Evolutionary conservation across 2,797 vertebrate species (phyloP).

Genomic region (Amblyopsis hoosieri): DNA sequence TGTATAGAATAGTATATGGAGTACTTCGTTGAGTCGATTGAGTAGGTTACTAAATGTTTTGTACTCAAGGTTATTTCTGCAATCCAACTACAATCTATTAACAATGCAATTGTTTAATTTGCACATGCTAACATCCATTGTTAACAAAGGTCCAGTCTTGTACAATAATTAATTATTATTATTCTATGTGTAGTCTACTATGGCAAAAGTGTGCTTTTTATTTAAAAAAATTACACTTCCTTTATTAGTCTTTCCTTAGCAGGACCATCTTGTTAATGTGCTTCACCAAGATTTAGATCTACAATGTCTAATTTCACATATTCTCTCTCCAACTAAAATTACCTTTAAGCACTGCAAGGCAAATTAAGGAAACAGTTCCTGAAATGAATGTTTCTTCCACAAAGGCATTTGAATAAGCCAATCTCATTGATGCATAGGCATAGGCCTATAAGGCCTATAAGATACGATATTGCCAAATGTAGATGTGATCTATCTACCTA

Average conservation of each 20-base stretch:
- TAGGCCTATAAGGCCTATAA: no score
- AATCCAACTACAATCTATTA: neutral
- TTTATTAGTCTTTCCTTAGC: neutral
- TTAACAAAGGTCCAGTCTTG: neutral
- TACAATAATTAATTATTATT: neutral
- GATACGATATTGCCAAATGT: no score
- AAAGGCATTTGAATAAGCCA: no score
- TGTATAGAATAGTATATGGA: no score
- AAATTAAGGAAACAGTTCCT: no score
- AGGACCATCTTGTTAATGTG: neutral
- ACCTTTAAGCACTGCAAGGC: no score
- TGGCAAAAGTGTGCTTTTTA: neutral
- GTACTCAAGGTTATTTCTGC: neutral
- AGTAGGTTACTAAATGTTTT: no score
- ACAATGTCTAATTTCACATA: conserved; percentile 24
- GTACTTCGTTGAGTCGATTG: no score
- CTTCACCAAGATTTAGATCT: conserved; percentile 1
- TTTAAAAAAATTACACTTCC: neutral
- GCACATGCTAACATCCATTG: no score
- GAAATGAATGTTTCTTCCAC: no score
- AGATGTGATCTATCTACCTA: neutral
- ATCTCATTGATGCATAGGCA: no score
- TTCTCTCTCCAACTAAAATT: conserved; percentile 4
- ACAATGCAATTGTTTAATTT: neutral
- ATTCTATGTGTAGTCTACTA: neutral